Evolutionary conservation across 2,888 invertebrate genomes (phyloP).

Genomic region (Agrochola litura): DNA sequence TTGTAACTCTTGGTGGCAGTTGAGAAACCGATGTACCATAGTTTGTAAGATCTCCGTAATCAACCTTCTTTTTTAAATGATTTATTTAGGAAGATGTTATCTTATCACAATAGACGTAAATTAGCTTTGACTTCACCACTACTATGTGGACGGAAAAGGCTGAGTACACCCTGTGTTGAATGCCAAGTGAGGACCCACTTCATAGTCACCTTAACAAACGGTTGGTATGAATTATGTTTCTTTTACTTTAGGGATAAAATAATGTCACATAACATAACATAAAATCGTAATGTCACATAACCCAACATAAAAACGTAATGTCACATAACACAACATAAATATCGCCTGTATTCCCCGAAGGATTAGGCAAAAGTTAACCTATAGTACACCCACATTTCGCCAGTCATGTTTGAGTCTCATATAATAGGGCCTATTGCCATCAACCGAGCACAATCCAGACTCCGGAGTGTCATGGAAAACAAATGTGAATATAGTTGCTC

Average conservation of each 20-base stretch:
- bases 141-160: constrained; percentile 28
- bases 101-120: constrained; percentile 17
- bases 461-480: constrained; percentile 22
- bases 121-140: constrained; percentile 31
- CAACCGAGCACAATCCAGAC: neutral
- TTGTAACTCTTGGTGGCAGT: constrained; percentile 4
- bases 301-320: neutral
- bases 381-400: neutral
- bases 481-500: constrained; percentile 4
- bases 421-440: neutral
- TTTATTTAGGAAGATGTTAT: constrained; percentile 11
- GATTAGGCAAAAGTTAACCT: neutral
- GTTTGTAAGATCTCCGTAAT: constrained; percentile 8
- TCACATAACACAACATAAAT: neutral
- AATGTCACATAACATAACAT: neutral
- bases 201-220: constrained; percentile 42
- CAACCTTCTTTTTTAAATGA: constrained; percentile 10
- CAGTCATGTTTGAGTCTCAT: neutral
- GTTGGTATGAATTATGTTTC: constrained; percentile 28
- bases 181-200: constrained; percentile 41
- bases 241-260: constrained; percentile 23
- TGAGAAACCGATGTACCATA: neutral
- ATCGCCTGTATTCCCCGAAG: neutral
- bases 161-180: constrained; percentile 49
- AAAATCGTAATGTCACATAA: neutral